Conservation (phyloP, 30 jellyfish, hydroid and myxozoan species). For the Turritopsis dohrnii region DNA sequence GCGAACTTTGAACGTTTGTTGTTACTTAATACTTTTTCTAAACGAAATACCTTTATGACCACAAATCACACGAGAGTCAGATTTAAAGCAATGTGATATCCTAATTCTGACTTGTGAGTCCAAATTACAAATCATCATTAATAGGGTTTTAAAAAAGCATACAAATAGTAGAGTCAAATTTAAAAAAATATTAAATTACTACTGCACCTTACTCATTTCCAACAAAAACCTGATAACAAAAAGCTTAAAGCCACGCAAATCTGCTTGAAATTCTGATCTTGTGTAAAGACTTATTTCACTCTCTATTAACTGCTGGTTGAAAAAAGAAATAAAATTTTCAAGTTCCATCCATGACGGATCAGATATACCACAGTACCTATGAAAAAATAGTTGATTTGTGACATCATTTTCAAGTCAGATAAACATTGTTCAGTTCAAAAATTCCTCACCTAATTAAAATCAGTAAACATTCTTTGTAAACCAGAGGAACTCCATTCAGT, state of each 20-base stretch:
- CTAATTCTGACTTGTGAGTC: too few species aligned
- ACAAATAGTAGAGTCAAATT: too few species aligned
- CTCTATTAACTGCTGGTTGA: constrained; percentile 43
- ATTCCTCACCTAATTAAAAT: neutral
- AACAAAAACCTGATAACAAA: constrained; percentile 60
- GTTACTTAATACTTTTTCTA: too few species aligned
- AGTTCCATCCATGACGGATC: constrained; percentile 70
- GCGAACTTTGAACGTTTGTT: too few species aligned
- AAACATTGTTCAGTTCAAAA: neutral
- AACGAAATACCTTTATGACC: too few species aligned
- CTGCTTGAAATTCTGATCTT: constrained; percentile 23
- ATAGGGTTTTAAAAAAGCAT: too few species aligned
- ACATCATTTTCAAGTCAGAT: neutral
- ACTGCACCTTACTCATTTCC: constrained; percentile 60
- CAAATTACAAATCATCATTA: too few species aligned
- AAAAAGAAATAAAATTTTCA: constrained; percentile 44
- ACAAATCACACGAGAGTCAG: too few species aligned
- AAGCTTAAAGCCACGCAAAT: constrained; percentile 60
- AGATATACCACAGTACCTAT: constrained; percentile 39
- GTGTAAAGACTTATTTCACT: constrained; percentile 48
- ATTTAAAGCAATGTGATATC: too few species aligned
- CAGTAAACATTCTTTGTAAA: neutral
- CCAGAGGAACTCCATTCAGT: neutral
- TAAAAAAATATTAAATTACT: constrained; percentile 5
- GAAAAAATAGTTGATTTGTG: neutral